These are phyloP conservation scores for Seladonia tumulorum DNA, from an alignment of 2,888 invertebrate species.

Conservation along the genomic window DNA sequence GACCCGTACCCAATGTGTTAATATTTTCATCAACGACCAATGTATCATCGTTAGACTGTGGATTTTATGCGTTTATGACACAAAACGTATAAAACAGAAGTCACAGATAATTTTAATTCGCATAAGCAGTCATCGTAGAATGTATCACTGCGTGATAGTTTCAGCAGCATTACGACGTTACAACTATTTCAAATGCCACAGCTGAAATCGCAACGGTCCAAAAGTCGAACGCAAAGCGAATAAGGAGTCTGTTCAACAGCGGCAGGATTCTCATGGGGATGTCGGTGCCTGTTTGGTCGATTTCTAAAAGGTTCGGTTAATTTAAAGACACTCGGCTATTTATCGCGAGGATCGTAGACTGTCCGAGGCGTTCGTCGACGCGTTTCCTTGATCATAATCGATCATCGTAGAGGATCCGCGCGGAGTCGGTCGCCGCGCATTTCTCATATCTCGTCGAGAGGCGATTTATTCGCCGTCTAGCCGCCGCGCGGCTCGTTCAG, in stretches of 20 bases:
- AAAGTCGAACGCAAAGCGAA: too few relatives aligned
- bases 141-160: too few relatives aligned
- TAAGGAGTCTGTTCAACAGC: not conserved
- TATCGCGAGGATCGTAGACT: not conserved
- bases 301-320: not conserved
- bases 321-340: not conserved
- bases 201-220: too few relatives aligned
- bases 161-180: too few relatives aligned
- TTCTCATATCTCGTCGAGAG: constrained; percentile 46
- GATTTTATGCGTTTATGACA: too few relatives aligned
- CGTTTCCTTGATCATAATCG: constrained; percentile 52
- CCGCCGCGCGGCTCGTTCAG: constrained; percentile 51
- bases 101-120: too few relatives aligned
- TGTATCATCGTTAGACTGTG: too few relatives aligned
- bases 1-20: too few relatives aligned
- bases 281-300: not conserved
- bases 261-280: not conserved
- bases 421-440: constrained; percentile 23
- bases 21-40: not conserved
- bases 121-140: too few relatives aligned
- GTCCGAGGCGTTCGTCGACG: not conserved
- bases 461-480: constrained; percentile 58
- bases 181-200: not conserved
- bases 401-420: constrained; percentile 36
- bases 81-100: too few relatives aligned